Conservation (phyloP, 2,113 vertebrate genomes). For the Podocnemis expansa region DNA sequence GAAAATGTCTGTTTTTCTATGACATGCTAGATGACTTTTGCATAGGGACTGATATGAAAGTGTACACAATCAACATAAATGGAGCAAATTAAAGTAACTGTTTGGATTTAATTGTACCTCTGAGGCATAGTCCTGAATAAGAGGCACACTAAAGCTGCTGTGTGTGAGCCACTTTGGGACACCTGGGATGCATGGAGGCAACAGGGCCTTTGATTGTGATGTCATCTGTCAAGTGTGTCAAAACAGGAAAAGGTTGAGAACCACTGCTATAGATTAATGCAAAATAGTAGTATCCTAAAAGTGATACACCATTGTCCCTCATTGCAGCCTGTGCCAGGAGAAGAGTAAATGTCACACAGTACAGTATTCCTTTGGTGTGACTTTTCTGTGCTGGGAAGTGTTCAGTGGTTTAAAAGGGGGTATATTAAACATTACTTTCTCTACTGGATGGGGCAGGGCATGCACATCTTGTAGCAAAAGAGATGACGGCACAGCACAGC, state of each 20-base stretch:
- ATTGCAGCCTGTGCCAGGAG: background rate
- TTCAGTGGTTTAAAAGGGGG: background rate
- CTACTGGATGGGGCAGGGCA: background rate
- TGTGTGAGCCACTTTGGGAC: background rate
- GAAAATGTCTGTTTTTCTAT: background rate
- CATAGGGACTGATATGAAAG: background rate
- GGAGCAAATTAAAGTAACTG: background rate
- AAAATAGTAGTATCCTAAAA: background rate
- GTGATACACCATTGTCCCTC: background rate
- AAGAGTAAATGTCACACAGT: rapidly evolving
- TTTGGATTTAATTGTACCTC: background rate
- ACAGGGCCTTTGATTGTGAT: background rate
- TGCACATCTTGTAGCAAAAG: background rate
- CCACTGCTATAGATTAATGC: background rate
- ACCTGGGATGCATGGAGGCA: background rate
- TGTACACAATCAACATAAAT: background rate
- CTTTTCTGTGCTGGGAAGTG: background rate
- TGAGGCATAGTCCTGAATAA: background rate
- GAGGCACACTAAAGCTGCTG: background rate
- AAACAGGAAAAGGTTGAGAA: background rate
- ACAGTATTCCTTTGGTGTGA: background rate
- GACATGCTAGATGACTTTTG: background rate
- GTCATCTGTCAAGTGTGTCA: too few relatives aligned
- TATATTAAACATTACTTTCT: background rate
- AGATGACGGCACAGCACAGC: rapidly evolving